phyloP scores from a whole-genome alignment of 2,797 vertebrate species.

The Malacoraja senta region DNA sequence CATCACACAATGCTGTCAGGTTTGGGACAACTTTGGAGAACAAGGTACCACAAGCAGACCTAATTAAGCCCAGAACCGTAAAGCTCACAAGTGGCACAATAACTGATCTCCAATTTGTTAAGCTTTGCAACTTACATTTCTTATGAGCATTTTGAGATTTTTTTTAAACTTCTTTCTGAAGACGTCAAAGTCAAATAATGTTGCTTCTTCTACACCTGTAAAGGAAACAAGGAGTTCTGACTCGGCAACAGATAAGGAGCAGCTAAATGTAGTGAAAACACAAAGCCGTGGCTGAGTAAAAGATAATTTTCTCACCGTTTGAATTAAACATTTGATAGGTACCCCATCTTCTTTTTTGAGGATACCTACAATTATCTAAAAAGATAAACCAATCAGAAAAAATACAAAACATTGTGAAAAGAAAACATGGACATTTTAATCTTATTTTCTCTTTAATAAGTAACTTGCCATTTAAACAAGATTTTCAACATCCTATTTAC shows the following conservation, averaged over 20 bases:
- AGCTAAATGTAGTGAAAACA: neutral
- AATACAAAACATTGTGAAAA: neutral
- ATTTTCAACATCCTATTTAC: neutral
- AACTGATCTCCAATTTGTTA: neutral
- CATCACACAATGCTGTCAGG: no score
- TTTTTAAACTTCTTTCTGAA: conserved; percentile 74
- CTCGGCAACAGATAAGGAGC: neutral
- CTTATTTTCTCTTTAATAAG: neutral
- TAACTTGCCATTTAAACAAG: neutral
- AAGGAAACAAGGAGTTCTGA: neutral
- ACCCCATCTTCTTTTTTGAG: conserved; percentile 70
- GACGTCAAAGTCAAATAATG: conserved; percentile 60
- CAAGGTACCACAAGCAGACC: no score
- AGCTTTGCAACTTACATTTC: conserved; percentile 67
- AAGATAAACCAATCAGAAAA: conserved; percentile 12
- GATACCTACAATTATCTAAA: conserved; percentile 69
- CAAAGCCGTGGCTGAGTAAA: neutral
- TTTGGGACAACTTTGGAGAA: no score
- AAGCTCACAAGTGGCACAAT: no score
- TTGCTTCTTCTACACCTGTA: conserved; percentile 56
- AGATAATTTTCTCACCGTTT: conserved; percentile 57
- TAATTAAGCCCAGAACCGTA: no score
- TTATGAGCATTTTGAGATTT: conserved; percentile 65
- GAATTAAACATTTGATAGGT: conserved; percentile 68
- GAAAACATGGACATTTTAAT: neutral